Conservation (phyloP, 2,888 invertebrate species). For the Amphipyra berbera region DNA sequence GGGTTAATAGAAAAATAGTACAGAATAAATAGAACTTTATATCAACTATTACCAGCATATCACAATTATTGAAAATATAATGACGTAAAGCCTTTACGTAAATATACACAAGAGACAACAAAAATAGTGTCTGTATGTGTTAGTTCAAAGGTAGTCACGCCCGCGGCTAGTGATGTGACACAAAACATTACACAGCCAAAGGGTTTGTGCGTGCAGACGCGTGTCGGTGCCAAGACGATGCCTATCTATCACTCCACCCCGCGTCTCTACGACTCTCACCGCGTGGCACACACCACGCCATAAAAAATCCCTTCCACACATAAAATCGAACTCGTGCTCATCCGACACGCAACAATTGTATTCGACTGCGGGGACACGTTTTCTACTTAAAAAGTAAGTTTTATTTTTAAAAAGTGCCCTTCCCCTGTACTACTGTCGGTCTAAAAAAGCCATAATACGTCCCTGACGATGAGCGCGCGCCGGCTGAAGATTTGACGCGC, state of each 20-base stretch:
- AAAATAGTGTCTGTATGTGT: slow-evolving; percentile 42
- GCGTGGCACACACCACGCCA: slow-evolving; percentile 82
- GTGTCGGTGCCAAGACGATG: slow-evolving; percentile 71
- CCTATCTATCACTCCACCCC: slow-evolving; percentile 67
- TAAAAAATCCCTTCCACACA: slow-evolving; percentile 87
- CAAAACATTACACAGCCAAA: slow-evolving; percentile 64
- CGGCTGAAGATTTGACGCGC: slow-evolving; percentile 90
- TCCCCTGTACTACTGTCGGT: slow-evolving; percentile 81
- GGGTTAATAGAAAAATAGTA: slow-evolving; percentile 10
- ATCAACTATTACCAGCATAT: slow-evolving; percentile 24
- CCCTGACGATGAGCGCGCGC: slow-evolving; percentile 82
- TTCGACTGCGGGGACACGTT: slow-evolving; percentile 85
- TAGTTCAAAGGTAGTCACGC: slow-evolving; percentile 57
- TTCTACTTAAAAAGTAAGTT: slow-evolving; percentile 85
- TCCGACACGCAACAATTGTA: slow-evolving; percentile 90
- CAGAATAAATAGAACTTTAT: slow-evolving; percentile 3
- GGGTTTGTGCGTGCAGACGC: slow-evolving; percentile 72
- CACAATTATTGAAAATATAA: slow-evolving; percentile 27
- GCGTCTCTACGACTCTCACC: slow-evolving; percentile 58
- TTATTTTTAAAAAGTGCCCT: slow-evolving; percentile 87
- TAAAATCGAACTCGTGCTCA: slow-evolving; percentile 89
- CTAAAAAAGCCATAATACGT: slow-evolving; percentile 88
- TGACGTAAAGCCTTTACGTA: slow-evolving; percentile 61
- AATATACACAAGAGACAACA: slow-evolving; percentile 53
- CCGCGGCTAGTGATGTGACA: slow-evolving; percentile 62